These are phyloP conservation scores for Megaceryle maxima DNA, from an alignment of 2,113 vertebrate genomes.

Conservation along the genomic window DNA sequence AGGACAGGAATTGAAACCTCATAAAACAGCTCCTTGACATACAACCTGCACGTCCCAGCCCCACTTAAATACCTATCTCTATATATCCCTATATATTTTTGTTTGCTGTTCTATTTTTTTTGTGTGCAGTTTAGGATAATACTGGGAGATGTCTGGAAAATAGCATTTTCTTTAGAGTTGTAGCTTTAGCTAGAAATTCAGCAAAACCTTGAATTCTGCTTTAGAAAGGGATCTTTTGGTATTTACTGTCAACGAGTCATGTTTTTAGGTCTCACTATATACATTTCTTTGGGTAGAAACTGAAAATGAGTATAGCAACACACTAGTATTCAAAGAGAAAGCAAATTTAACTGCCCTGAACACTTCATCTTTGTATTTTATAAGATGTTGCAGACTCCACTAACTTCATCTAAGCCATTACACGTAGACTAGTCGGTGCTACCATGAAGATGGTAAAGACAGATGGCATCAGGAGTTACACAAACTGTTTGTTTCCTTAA, in stretches of 20 bases:
- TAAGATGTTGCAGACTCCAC: neutral
- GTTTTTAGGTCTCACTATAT: neutral
- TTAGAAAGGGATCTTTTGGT: neutral
- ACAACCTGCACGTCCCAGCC: no score
- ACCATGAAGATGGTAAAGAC: neutral
- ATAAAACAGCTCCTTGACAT: no score
- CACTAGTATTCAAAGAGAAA: neutral
- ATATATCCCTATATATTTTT: no score
- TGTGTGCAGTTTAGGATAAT: no score
- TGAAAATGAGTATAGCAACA: neutral
- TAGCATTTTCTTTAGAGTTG: no score
- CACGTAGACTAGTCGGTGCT: neutral
- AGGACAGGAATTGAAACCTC: no score
- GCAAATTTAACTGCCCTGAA: neutral
- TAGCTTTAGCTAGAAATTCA: no score
- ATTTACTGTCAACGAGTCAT: neutral
- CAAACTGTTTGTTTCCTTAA: neutral
- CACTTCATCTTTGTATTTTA: neutral
- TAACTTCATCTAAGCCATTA: neutral
- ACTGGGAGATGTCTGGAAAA: no score
- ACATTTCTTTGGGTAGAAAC: neutral
- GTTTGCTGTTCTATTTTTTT: no score
- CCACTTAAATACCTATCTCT: no score
- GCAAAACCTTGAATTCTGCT: no score
- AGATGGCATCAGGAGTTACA: neutral